Evolutionary conservation across 2,113 vertebrate genomes (phyloP).

Genomic region (Neomonachus schauinslandi): DNA sequence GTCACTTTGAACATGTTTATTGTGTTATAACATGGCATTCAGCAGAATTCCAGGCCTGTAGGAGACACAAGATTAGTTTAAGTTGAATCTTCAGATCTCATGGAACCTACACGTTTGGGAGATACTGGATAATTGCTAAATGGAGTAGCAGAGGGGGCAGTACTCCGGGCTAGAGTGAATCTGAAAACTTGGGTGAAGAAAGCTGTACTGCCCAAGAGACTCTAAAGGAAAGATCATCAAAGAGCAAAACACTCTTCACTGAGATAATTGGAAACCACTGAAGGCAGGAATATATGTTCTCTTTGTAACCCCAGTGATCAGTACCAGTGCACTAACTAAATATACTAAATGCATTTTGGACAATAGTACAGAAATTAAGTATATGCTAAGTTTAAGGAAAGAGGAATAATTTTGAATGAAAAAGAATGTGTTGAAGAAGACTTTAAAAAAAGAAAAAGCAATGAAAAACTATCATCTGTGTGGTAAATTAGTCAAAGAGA

Average conservation of each 20-base stretch:
- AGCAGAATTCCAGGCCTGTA: background rate
- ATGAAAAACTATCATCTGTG: background rate
- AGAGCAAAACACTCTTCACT: background rate
- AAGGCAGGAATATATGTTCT: background rate
- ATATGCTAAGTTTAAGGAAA: background rate
- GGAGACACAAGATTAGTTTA: background rate
- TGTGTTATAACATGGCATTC: background rate
- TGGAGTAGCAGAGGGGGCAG: background rate
- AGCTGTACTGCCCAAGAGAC: background rate
- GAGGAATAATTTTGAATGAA: background rate
- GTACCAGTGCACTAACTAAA: background rate
- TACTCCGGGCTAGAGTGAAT: background rate
- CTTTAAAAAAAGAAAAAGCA: constrained; percentile 30
- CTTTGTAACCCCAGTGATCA: background rate
- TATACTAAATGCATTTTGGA: background rate
- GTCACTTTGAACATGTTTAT: background rate
- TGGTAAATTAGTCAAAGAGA: background rate
- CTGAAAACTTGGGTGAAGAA: background rate
- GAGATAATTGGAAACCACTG: background rate
- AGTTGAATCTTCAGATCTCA: background rate
- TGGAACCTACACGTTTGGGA: background rate
- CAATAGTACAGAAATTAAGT: background rate
- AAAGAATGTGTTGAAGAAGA: background rate
- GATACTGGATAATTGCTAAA: background rate
- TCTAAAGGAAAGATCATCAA: background rate